Evolutionary conservation across 2,113 vertebrate species (phyloP).

Genomic region (Galbula dea): DNA sequence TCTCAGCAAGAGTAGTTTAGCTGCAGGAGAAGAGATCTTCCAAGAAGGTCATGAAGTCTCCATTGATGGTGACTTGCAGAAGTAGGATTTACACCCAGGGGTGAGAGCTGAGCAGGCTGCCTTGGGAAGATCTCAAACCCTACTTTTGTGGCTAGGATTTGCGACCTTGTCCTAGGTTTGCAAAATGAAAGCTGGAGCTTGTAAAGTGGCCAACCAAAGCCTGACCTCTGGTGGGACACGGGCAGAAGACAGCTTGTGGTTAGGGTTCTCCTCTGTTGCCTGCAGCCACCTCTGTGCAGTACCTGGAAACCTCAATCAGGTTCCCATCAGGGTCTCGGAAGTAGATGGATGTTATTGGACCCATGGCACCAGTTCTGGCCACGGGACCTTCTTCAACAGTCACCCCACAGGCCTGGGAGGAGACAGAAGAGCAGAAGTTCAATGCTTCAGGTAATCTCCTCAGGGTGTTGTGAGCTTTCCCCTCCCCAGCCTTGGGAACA

Average conservation of each 20-base stretch:
- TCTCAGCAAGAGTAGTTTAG: background rate
- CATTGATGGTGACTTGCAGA: background rate
- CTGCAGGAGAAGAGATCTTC: background rate
- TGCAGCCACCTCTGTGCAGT: background rate
- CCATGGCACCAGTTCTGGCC: slow-evolving; percentile 83
- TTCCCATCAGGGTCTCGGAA: slow-evolving; percentile 88
- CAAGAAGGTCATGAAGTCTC: background rate
- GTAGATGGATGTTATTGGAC: slow-evolving; percentile 85
- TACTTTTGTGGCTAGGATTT: background rate
- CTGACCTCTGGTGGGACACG: background rate
- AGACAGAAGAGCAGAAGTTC: background rate
- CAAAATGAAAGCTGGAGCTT: background rate
- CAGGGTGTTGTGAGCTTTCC: background rate
- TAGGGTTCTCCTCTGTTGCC: background rate
- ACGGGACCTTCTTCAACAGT: slow-evolving; percentile 84
- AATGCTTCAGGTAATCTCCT: fast-evolving
- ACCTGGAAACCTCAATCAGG: slow-evolving; percentile 88
- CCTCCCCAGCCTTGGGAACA: background rate
- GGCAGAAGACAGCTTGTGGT: background rate
- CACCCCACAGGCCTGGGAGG: slow-evolving; percentile 80
- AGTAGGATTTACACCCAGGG: background rate
- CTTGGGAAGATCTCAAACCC: background rate
- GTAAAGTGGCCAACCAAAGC: background rate
- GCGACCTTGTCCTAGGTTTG: background rate
- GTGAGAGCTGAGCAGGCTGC: background rate